Base-by-base conservation (phyloP, 2,113 vertebrate genomes). In the Laticauda laticaudata region DNA sequence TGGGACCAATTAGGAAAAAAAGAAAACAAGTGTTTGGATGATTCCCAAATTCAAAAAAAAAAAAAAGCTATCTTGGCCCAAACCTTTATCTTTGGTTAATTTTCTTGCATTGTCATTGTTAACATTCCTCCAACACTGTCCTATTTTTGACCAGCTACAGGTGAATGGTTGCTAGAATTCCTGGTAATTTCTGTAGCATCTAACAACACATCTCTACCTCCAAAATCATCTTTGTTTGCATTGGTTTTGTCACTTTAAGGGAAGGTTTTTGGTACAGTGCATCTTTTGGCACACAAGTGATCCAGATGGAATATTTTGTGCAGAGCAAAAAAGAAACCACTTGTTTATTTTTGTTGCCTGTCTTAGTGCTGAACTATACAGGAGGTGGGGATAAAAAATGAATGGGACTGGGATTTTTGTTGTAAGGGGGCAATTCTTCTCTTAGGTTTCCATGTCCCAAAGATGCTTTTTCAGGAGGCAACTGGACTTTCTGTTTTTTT, bases 51-150 rank as follows among this genome's bases (percentile, higher is more conserved):
- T 48, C 3, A 61, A 26, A 26, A 61, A 87, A n/a, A 59, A 91
- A 23, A 87, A 48, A 48, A 48, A 48, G 20, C 45, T 4, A 26
- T 53, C 86, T 64, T 64, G 87, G 86, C 86, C 91, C 86, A 92
- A 48, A 92, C 21, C 69, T 91, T 75, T 55, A 6, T 87, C 85
- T 51, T 87, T 69, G 86, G 88, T 88, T 64, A 64, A 92, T 92
- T 88, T 53, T 59, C n/a, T 64, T 64, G 12, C 29, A 34, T 59
- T 54, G 64, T 64, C 86, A 39, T 88, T 26, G 45, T 87, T 48
- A 53, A 53, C 29, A 9, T 34, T 88, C 10, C 48, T 88, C 29
- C 45, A 18, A 14, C 11, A 18, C 34, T 23, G 18, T 5, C 55
- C 24, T 1, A 39, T 61, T 53, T 75, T 91, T 75, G 21, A 55